Evolutionary conservation across 1,140 invertebrate species (phyloP).

Genomic region (Ephestia elutella): DNA sequence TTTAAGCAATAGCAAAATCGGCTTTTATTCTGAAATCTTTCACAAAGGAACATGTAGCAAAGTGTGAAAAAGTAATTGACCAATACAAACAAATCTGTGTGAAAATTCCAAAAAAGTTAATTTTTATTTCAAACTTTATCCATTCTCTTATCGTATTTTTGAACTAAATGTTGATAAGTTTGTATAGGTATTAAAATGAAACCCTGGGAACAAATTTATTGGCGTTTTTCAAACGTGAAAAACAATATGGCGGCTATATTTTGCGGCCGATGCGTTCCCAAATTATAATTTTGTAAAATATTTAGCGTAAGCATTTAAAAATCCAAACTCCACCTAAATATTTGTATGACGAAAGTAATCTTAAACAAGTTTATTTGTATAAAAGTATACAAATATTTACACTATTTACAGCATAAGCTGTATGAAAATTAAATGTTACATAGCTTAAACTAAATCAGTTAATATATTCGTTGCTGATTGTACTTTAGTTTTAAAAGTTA

Average conservation of each 20-base stretch:
- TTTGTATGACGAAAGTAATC: background rate
- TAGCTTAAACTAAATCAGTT: background rate
- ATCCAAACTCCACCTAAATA: background rate
- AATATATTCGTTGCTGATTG: background rate
- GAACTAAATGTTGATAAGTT: background rate
- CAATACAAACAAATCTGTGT: too few relatives aligned
- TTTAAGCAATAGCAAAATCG: too few relatives aligned
- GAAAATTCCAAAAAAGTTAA: too few relatives aligned
- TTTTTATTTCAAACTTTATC: too few relatives aligned
- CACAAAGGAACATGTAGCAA: too few relatives aligned
- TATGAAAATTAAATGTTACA: background rate
- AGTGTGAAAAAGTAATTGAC: too few relatives aligned
- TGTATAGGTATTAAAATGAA: background rate
- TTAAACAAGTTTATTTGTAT: background rate
- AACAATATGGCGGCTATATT: background rate
- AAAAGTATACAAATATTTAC: background rate
- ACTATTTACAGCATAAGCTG: too few relatives aligned
- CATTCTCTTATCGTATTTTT: too few relatives aligned
- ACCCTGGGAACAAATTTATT: background rate
- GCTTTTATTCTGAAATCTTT: too few relatives aligned
- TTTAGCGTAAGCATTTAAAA: background rate
- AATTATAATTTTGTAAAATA: background rate
- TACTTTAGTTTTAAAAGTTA: background rate
- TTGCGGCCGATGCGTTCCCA: background rate
- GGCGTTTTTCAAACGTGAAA: background rate